Base-by-base conservation (phyloP, 2,888 invertebrate species). In the Embidobia sp. region DNA sequence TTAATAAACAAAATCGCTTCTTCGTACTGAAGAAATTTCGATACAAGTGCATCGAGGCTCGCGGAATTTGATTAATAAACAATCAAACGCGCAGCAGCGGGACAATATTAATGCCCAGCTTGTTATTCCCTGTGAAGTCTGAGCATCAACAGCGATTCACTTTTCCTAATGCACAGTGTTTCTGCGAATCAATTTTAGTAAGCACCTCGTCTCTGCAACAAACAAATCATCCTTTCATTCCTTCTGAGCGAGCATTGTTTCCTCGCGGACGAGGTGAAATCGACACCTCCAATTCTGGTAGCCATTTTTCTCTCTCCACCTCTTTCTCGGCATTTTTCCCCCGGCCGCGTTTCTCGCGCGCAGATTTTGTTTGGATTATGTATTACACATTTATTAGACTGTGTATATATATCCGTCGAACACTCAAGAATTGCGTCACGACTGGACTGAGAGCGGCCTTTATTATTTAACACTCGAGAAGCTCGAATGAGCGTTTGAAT, bases 381-480 rank as follows among this genome's bases (percentile, higher is more conserved):
- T 78, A 79, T 78, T 79, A 79, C 73, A 80, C 80, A 81, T 81
- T 80, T 80, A 75, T 80, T 76, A 69, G 76, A 53, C 55, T 67
- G 69, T 61, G 72, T 79, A 73, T 61, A 78, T 70, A 72, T 74
- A 80, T 77, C 69, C 61, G 70, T 74, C 77, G 77, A 78, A 79
- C 74, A 67, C 67, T 53, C 66, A 67, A 72, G 79, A 79, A 83
- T 86, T 85, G 82, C 86, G 85, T 84, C 85, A 86, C 79, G 81
- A 79, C 79, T 81, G 83, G 80, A 79, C 82, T 80, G 80, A 81
- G 82, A 84, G 77, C 79, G 83, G 81, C 82, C 85, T 88, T 87
- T 88, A 88, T 89, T 88, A 87, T 88, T 88, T 88, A 88, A 88
- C 87, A 85, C 87, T 88, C 81, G 85, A 86, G 88, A 85, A 86